Evolutionary conservation across 2,113 vertebrate genomes (phyloP).

Genomic region (Elachura formosa): DNA sequence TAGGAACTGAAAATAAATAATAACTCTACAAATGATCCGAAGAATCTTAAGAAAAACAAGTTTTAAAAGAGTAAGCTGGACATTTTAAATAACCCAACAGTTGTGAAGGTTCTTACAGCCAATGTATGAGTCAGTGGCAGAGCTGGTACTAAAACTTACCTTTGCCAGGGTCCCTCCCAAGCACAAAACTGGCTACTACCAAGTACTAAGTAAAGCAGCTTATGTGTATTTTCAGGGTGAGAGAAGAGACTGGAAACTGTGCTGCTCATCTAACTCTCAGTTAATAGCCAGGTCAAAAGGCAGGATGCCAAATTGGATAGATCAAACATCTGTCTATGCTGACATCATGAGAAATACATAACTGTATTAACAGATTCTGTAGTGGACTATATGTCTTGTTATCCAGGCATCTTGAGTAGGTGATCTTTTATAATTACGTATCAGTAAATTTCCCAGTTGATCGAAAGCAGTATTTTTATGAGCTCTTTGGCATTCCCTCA

Average conservation of each 20-base stretch:
- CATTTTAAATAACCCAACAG: background rate
- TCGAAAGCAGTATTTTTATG: background rate
- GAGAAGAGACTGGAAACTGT: background rate
- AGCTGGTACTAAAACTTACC: background rate
- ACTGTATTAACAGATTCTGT: background rate
- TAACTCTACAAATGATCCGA: background rate
- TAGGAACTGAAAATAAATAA: background rate
- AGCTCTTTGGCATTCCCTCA: background rate
- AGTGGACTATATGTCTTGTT: background rate
- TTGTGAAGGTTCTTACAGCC: background rate
- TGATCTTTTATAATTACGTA: background rate
- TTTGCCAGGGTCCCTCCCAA: background rate
- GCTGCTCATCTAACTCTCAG: background rate
- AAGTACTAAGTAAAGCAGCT: background rate
- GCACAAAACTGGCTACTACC: background rate
- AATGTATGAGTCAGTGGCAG: background rate
- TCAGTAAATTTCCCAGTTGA: background rate
- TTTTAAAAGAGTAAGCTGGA: background rate
- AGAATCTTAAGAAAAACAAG: background rate
- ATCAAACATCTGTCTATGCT: background rate
- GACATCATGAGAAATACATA: background rate
- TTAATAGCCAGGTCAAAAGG: background rate
- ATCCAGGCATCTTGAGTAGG: background rate
- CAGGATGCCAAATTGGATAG: background rate
- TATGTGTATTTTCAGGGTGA: background rate